Evolutionary conservation across 2,797 vertebrate genomes (phyloP).

Genomic region (Morus bassanus): DNA sequence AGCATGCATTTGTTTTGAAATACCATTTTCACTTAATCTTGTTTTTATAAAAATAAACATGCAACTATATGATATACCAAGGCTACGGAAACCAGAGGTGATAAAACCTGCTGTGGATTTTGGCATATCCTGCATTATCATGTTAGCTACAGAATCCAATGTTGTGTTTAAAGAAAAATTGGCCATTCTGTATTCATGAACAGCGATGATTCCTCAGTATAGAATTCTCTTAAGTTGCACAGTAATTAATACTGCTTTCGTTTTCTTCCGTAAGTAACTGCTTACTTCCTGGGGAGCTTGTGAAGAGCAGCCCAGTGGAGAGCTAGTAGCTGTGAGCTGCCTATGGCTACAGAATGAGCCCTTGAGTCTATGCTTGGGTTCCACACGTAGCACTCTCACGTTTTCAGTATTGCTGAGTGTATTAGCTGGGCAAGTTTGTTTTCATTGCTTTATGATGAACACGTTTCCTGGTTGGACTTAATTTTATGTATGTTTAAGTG

Average conservation of each 20-base stretch:
- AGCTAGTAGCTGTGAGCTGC: background rate
- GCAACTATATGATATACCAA: background rate
- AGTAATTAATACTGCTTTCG: background rate
- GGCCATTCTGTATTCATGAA: background rate
- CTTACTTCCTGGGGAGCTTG: background rate
- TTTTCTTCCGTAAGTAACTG: background rate
- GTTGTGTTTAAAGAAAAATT: background rate
- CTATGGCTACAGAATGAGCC: background rate
- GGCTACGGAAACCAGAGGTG: background rate
- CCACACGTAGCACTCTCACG: rapidly evolving
- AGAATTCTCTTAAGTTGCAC: background rate
- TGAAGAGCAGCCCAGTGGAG: background rate
- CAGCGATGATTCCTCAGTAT: background rate
- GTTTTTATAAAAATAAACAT: background rate
- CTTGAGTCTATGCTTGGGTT: background rate
- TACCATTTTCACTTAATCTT: background rate
- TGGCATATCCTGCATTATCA: background rate
- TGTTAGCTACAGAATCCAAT: background rate
- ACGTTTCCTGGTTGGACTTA: background rate
- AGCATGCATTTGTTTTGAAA: background rate
- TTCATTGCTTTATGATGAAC: background rate
- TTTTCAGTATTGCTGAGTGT: background rate
- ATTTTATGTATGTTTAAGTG: background rate
- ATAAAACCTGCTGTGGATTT: background rate
- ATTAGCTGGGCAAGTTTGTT: background rate